Evolutionary conservation across 1,140 invertebrate genomes (phyloP).

Genomic region (Dreissena polymorpha): DNA sequence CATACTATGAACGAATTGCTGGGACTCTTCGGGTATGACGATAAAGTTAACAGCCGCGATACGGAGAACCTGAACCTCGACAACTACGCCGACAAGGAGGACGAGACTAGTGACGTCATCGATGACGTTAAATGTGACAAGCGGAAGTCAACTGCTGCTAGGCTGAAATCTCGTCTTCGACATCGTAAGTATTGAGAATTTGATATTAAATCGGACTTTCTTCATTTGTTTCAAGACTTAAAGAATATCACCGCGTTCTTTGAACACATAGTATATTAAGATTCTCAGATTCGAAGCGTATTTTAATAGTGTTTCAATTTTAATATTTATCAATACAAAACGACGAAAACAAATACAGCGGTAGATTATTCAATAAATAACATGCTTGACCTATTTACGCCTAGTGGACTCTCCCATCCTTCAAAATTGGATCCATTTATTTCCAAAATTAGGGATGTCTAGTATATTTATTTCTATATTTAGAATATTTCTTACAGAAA

Average conservation of each 20-base stretch:
- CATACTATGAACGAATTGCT: conserved; percentile 94
- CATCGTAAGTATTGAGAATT: conserved; percentile 47
- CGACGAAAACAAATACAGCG: too few relatives aligned
- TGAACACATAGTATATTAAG: not conserved
- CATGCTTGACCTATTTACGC: too few relatives aligned
- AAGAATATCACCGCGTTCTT: too few relatives aligned
- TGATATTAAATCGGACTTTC: too few relatives aligned
- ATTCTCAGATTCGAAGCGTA: not conserved
- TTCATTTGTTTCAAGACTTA: too few relatives aligned
- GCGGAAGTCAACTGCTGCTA: conserved; percentile 49
- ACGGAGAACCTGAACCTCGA: conserved; percentile 77
- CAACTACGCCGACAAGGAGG: conserved; percentile 57
- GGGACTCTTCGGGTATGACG: conserved; percentile 93
- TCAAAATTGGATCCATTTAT: too few relatives aligned
- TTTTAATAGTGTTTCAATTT: not conserved
- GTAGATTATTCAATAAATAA: too few relatives aligned
- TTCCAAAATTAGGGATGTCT: too few relatives aligned
- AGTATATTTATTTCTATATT: too few relatives aligned
- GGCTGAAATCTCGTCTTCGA: conserved; percentile 36
- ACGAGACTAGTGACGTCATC: conserved; percentile 44
- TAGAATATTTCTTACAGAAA: too few relatives aligned
- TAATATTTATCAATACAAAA: not conserved
- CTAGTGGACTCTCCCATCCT: too few relatives aligned
- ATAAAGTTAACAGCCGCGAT: conserved; percentile 83
- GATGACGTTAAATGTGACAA: conserved; percentile 44